These are phyloP conservation scores for Sebastes minor DNA, from an alignment of 2,797 vertebrate genomes.

Conservation along the genomic window DNA sequence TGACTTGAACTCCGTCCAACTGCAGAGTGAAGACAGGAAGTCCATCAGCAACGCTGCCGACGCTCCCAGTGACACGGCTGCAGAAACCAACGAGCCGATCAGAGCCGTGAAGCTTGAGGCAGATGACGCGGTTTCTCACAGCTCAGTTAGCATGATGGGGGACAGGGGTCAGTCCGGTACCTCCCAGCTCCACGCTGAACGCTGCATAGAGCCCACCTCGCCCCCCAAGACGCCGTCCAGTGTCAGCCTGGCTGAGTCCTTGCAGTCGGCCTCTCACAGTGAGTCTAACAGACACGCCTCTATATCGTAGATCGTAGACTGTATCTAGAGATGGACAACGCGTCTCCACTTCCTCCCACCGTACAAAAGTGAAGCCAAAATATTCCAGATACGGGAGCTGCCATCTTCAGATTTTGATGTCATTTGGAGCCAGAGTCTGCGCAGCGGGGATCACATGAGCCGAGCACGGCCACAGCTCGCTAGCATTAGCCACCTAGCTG, in stretches of 20 bases:
- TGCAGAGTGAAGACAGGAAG: conserved; percentile 56
- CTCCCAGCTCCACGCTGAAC: conserved; percentile 55
- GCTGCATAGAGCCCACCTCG: conserved; percentile 66
- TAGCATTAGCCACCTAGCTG: too few relatives aligned
- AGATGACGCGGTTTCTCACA: conserved; percentile 50
- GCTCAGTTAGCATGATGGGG: conserved; percentile 12
- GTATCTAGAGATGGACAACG: too few relatives aligned
- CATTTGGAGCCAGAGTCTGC: too few relatives aligned
- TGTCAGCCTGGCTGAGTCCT: conserved; percentile 86
- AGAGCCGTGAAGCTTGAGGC: conserved; percentile 30
- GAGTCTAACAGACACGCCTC: conserved; percentile 34
- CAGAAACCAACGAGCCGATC: conserved; percentile 32
- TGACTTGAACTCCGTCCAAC: neutral
- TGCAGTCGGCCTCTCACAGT: conserved; percentile 85
- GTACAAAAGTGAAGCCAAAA: too few relatives aligned
- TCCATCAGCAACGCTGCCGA: conserved; percentile 5
- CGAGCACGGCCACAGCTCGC: too few relatives aligned
- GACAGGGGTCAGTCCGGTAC: conserved; percentile 33
- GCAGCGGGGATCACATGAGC: too few relatives aligned
- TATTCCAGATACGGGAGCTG: too few relatives aligned
- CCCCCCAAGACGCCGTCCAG: conserved; percentile 83
- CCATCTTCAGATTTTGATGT: too few relatives aligned
- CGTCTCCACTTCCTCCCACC: too few relatives aligned
- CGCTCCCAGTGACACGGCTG: conserved; percentile 11
- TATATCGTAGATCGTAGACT: neutral